phyloP scores from a whole-genome alignment of 2,113 vertebrate species.

The Oreotragus oreotragus region DNA sequence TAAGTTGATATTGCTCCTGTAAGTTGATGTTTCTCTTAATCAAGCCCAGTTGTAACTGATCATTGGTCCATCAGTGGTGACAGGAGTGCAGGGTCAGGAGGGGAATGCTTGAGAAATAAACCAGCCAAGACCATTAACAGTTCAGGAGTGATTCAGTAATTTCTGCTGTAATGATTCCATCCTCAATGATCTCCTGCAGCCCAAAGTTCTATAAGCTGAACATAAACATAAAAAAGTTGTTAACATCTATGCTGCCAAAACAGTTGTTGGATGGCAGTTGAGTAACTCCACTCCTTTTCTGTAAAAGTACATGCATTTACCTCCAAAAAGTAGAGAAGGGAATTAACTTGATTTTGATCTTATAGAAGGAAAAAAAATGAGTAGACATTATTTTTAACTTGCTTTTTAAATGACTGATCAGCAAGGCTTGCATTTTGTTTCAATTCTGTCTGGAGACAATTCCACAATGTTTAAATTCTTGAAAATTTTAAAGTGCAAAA shows the following conservation, averaged over 20 bases:
- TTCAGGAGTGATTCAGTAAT: background rate
- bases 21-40: background rate
- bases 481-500: constrained; percentile 17
- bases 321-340: background rate
- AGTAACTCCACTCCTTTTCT: background rate
- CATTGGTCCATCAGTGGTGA: background rate
- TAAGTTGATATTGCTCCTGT: background rate
- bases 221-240: background rate
- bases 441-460: background rate
- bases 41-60: background rate
- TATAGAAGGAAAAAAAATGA: constrained; percentile 30
- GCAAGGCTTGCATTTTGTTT: constrained; percentile 6
- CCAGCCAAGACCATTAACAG: background rate
- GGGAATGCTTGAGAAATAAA: background rate
- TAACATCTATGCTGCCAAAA: background rate
- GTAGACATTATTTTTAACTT: background rate
- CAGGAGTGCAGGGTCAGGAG: background rate
- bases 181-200: background rate
- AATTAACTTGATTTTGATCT: constrained; percentile 18
- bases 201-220: background rate
- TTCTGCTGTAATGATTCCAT: background rate
- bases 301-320: background rate
- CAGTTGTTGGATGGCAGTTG: background rate
- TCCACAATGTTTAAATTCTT: background rate
- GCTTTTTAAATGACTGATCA: constrained; percentile 41